These are phyloP conservation scores for Kuschelorhynchus macadamiae DNA, from an alignment of 2,888 invertebrate species.

Conservation along the genomic window DNA sequence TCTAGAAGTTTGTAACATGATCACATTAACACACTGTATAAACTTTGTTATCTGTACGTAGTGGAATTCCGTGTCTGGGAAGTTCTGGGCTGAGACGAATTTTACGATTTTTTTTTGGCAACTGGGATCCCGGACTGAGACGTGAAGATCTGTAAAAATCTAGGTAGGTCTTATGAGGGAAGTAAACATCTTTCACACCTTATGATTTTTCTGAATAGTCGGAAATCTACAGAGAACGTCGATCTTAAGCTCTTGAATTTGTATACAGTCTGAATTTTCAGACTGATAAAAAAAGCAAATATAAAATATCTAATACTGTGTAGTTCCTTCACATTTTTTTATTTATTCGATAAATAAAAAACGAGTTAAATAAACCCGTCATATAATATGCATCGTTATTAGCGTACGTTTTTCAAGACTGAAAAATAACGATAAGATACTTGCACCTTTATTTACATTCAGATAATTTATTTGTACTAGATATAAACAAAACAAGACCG, in stretches of 20 bases:
- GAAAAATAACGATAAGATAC: slow-evolving; percentile 30
- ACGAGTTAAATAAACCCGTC: slow-evolving; percentile 27
- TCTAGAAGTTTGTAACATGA: too few relatives aligned
- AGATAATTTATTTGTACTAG: slow-evolving; percentile 26
- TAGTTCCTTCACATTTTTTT: slow-evolving; percentile 41
- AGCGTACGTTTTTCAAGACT: slow-evolving; percentile 25
- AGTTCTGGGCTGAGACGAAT: too few relatives aligned
- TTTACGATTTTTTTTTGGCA: too few relatives aligned
- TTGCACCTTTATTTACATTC: slow-evolving; percentile 30
- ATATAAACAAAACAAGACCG: slow-evolving; percentile 13
- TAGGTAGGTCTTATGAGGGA: too few relatives aligned
- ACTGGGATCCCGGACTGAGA: too few relatives aligned
- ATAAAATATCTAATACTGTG: slow-evolving; percentile 22
- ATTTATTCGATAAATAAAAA: slow-evolving; percentile 39
- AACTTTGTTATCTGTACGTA: too few relatives aligned
- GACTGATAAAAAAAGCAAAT: slow-evolving; percentile 40
- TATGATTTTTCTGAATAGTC: too few relatives aligned
- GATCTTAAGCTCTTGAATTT: neutral
- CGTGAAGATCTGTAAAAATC: too few relatives aligned
- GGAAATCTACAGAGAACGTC: neutral
- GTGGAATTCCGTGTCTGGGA: too few relatives aligned
- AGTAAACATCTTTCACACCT: too few relatives aligned
- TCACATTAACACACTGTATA: too few relatives aligned
- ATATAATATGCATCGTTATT: slow-evolving; percentile 6
- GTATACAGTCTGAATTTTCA: slow-evolving; percentile 29